Base-by-base conservation (phyloP, 2,113 vertebrate genomes). In the Tyrannus savana region DNA sequence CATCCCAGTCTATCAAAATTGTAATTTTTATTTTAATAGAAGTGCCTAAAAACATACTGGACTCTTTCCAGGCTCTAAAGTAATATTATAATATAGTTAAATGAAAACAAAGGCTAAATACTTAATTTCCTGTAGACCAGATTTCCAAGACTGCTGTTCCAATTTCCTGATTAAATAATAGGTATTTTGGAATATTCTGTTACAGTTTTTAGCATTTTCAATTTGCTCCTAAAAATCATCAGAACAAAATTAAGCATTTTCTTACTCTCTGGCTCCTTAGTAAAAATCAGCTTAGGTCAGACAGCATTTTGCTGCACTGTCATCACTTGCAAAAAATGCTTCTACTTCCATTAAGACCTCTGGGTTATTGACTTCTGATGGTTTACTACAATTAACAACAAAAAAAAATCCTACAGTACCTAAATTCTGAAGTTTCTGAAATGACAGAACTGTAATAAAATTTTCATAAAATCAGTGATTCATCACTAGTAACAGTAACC, bases 121-220 rank as follows among this genome's bases (percentile, higher is more conserved):
- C 72, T 93, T 96, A 42, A 96, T 97, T 97, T 97, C 95, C 95
- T 96, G 88, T 49, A 94, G 84, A 72, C 58, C 42, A 95, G 75
- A 80, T 84, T 92, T 94, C 67, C 67, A 91, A 89, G 75, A 87
- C 1, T 77, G 82, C 41, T 37, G 10, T 67, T 91, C 53, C 63
- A 78, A 82, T 93, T 92, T 94, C 76, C 73, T 92, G 85, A 93
- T 81, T 84, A 92, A 93, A 72, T 75, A 83, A 91, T 47, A 86
- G 15, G 7, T n/a, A 90, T 84, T 95, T 71, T 64, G 27, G 56
- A 89, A 92, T 88, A 91, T 72, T 95, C 63, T 59, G n/a, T 89
- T 88, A 74, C 71, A 88, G 59, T 81, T 94, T 80, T 25, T 83
- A 84, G 55, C 49, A 86, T 84, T 95, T 93, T 80, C 60, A 89